A percentile compares a stretch with the other conserved stretches of the same genome.
phyloP scores from a whole-genome alignment of 2,797 vertebrate species.

The Neosilurus hyrtlii region DNA sequence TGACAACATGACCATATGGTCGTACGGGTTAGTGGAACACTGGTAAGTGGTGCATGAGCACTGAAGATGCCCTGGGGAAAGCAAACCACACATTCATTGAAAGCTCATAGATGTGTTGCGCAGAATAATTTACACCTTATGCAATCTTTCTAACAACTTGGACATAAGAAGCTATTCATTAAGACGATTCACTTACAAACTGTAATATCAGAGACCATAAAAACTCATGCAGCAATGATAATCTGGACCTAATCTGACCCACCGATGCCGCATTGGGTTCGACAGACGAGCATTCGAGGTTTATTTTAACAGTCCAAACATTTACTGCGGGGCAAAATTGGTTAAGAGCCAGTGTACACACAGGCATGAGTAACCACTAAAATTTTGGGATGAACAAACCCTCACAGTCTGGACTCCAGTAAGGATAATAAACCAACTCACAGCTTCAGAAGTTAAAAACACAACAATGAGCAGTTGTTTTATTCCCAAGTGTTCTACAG shows the following conservation, averaged over 20 bases:
- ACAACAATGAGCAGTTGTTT: constrained; percentile 9
- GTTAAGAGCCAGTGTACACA: constrained; percentile 34
- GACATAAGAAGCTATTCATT: neutral
- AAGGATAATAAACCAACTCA: constrained; percentile 15
- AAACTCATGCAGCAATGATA: too few relatives aligned
- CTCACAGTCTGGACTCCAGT: neutral
- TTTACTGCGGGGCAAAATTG: constrained; percentile 39
- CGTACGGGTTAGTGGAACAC: constrained; percentile 30
- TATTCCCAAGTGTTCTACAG: constrained; percentile 1
- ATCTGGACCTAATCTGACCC: neutral
- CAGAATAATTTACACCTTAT: neutral
- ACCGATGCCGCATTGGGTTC: constrained; percentile 7
- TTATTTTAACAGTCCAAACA: constrained; percentile 39
- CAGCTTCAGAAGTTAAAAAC: constrained; percentile 12
- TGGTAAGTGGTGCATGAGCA: constrained; percentile 37
- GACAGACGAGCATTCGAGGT: constrained; percentile 21
- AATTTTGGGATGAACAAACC: constrained; percentile 27
- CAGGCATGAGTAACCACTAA: constrained; percentile 40
- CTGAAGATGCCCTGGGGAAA: constrained; percentile 45
- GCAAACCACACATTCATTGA: constrained; percentile 48
- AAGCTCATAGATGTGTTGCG: constrained; percentile 34
- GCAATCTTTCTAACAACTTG: neutral
- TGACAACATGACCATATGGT: constrained; percentile 47
- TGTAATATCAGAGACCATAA: neutral
- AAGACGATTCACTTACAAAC: neutral